Base-by-base conservation (phyloP, 2,113 vertebrate genomes). In the Phocoena phocoena region DNA sequence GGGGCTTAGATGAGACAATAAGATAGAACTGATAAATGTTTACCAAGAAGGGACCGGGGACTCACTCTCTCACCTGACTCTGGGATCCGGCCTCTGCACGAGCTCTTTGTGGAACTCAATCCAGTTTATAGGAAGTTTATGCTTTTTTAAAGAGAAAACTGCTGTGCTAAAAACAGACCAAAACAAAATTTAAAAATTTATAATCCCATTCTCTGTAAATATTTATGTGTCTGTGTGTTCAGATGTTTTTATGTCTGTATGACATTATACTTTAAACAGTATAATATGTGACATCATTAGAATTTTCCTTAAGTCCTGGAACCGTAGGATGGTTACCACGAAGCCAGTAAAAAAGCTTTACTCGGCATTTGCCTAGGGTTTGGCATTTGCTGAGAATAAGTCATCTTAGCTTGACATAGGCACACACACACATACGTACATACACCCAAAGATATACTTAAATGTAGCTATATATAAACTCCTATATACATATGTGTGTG, bases 331-430 rank as follows among this genome's bases (percentile, higher is more conserved):
- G 26, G 4, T 53, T 94, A 93, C 65, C 55, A 14, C 60, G 92
- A 85, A 93, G 70, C 33, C 86, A 70, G 55, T 50, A 53, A 53
- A 44, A 79, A 73, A 82, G 8, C 23, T 55, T 73, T 73, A 38
- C 13, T 44, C 33, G n/a, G 60, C 47, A 3, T 18, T 93, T 91
- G 25, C 26, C 6, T 70, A 58, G 41, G 28, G 18, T 90, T 97
- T 97, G 25, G 50, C 25, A 58, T 90, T 93, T 91, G 90, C 58
- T 91, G 38, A 74, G 77, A 95, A 65, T 88, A 47, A 70, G 44
- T 89, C 23, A 26, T 14, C 88, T 5, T 80, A 33, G 15, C 90
- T 84, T 95, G 38, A 63, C 9, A 44, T 60, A 81, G 25, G 65
- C 23, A 58, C 18, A 26, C 33, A 44, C 58, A 14, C 23, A 60